Base-by-base conservation (phyloP, 2,888 invertebrate species). In the Brachycybe producta region DNA sequence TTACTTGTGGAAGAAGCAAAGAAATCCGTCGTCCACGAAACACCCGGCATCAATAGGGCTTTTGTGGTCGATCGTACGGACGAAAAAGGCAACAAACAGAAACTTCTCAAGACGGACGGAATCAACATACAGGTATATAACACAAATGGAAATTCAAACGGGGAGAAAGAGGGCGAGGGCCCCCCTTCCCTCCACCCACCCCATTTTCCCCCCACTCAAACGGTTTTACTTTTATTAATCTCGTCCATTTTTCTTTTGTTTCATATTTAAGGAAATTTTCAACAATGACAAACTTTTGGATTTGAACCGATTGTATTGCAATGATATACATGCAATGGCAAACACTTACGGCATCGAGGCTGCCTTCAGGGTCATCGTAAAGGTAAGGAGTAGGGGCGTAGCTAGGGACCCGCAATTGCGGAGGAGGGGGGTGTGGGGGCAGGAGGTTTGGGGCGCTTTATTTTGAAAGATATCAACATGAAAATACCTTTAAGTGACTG, bases 341-440 rank as follows among this genome's bases (percentile, higher is more conserved):
- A 74, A 78, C 52, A 85, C 81, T 0, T 98, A 92, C 62, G 98
- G 98, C 1, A 90, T 98, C 56, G 98, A 98, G 72, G 97, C 98
- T 0, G 97, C 94, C 0, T 77, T 79, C 44, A 80, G 80, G 66
- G 85, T 88, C 2, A 84, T 98, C 51, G 82, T 90, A 11, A 86
- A 83, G 65, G 78, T 77, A 62, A 60, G 59, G 57, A 21, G 23
- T n/a, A n/a, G n/a, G n/a, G 40, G 27, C 11, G 13, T 24, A 40
- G 27, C 27, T 13, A 27, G 27, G 40, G 40, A 40, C 17, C 24
- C 17, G 40, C 5, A 40, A 15, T 40, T 23, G n/a, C 24, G 21
- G 26, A 21, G 5, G 17, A 24, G 8, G 40, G 40, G 40, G 40
- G 40, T 24, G 40, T 23, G 40, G 2, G n/a, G 13, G 40, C n/a